Percentiles rank a stretch among this genome's conserved stretches.
Conservation (phyloP, 2,888 invertebrate genomes). For the Thereva unica region DNA sequence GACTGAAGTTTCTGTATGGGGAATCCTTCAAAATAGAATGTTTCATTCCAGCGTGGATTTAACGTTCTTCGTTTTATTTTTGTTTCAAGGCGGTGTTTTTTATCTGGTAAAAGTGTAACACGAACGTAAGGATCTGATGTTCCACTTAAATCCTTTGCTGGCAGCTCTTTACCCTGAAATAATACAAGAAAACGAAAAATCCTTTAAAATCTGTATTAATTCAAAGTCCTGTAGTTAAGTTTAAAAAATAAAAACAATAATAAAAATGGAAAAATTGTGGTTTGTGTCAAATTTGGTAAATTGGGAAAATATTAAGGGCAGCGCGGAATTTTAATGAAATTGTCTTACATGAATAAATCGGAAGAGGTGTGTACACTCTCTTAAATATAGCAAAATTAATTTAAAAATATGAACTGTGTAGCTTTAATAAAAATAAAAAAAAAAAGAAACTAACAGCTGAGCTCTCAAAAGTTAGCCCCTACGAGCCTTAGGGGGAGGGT, state of each 20-base stretch:
- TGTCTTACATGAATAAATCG: no score
- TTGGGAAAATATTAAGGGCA: neutral
- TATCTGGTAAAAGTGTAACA: constrained; percentile 86
- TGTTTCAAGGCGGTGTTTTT: constrained; percentile 89
- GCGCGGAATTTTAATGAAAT: no score
- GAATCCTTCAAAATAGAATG: constrained; percentile 92
- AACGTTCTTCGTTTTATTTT: constrained; percentile 89
- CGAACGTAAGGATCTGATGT: constrained; percentile 92
- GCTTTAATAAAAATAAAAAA: no score
- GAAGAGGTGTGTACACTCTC: no score
- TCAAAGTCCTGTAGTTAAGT: no score
- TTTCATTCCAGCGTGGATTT: constrained; percentile 93
- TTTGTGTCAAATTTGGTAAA: neutral
- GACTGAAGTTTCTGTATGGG: constrained; percentile 92
- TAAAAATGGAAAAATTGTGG: constrained; percentile 1
- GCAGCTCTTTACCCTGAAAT: constrained; percentile 84
- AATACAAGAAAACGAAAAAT: neutral
- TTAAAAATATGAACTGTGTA: no score
- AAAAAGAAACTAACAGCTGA: no score
- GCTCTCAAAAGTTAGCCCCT: no score
- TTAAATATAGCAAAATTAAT: no score
- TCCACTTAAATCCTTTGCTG: constrained; percentile 89
- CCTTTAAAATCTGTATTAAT: no score
- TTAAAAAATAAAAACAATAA: no score
- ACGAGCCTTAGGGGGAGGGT: no score